phyloP scores from a whole-genome alignment of 1,140 invertebrate genomes.

The Caligus rogercresseyi region DNA sequence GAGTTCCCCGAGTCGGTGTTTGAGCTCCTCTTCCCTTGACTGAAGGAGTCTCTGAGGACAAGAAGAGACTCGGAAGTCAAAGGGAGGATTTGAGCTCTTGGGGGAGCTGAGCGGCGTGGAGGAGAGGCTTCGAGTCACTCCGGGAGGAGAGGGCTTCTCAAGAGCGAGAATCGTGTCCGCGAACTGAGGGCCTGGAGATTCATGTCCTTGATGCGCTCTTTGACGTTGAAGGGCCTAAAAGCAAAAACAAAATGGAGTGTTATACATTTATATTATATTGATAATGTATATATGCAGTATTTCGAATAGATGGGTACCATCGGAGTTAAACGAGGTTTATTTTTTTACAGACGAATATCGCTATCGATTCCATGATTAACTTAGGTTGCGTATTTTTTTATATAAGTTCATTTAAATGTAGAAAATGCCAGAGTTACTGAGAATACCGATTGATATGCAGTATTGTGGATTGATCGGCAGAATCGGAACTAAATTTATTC shows the following conservation, averaged over 20 bases:
- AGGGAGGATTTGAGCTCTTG: not conserved
- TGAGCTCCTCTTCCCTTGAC: conserved; percentile 6
- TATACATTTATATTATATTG: no score
- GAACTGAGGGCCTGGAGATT: conserved; percentile 36
- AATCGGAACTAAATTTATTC: no score
- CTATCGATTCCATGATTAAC: no score
- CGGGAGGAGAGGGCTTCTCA: conserved; percentile 25
- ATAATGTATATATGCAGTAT: no score
- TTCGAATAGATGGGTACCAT: no score
- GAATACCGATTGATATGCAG: no score
- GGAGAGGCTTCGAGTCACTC: conserved; percentile 21
- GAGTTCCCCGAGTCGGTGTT: conserved; percentile 1
- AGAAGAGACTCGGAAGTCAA: not conserved
- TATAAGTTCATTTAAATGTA: no score
- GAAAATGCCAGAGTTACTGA: no score
- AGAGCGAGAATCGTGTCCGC: conserved; percentile 35
- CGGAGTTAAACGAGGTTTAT: no score
- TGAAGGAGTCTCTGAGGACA: conserved; percentile 3
- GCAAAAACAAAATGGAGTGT: conserved; percentile 7
- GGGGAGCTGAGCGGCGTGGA: not conserved
- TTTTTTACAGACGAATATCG: no score
- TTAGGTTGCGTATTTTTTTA: no score
- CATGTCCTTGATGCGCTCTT: conserved; percentile 34
- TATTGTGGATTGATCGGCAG: no score
- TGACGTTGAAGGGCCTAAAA: conserved; percentile 21